Base-by-base conservation (phyloP, 2,888 invertebrate genomes). In the Ormyrus rosae region DNA sequence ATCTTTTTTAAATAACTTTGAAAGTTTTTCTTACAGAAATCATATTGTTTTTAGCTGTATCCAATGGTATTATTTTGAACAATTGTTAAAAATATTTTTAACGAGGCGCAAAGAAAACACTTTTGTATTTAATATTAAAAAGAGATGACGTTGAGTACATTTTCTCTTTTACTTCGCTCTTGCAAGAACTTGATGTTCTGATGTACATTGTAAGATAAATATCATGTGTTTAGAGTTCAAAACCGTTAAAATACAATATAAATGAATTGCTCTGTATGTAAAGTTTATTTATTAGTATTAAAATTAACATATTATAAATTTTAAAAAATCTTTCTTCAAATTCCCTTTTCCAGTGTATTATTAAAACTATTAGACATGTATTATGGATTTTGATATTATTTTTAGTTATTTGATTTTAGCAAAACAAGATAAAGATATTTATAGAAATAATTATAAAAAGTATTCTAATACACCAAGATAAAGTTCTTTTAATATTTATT, bases 191-290 rank as follows among this genome's bases (percentile, higher is more conserved):
- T 19, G 60, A n/a, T 48, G 58, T 60, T 70, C 13, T 63, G 71
- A 58, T 74, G 69, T 77, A 81, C 51, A 70, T 70, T 70, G 60
- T 74, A 81, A 78, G 69, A 81, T 73, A 77, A 64, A 53, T 78
- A 74, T 77, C n/a, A 8, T 65, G 64, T 69, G 45, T 71, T 65
- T 65, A 50, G 55, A 11, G 56, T 69, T 63, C 51, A 55, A 67
- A 53, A 65, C 65, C 51, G 10, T 9, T 80, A 65, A 60, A 75
- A 74, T 65, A 70, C 34, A 4, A 34, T 65, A 65, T 75, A 56
- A 34, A 56, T 48, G 11, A 11, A 61, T 73, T 19, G 7, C 61
- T 78, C 13, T 61, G 63, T 78, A 68, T 74, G 69, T 46, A 63
- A 78, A 1, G 8, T 65, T 67, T 9, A 63, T 70, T 50, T 70